Base-by-base conservation (phyloP, 2,113 vertebrate species). In the Lonchura striata region DNA sequence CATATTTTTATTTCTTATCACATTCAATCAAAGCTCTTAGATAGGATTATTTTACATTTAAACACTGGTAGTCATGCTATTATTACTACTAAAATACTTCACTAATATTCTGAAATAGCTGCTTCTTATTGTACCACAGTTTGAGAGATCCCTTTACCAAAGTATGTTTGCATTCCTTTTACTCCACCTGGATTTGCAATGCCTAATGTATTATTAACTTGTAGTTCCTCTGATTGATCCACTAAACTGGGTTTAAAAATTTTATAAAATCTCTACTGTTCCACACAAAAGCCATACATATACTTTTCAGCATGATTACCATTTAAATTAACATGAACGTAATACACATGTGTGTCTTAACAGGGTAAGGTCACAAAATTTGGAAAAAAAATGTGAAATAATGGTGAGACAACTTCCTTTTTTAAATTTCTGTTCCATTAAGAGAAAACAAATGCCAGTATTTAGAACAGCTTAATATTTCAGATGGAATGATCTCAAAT, bases 71-170 rank as follows among this genome's bases (percentile, higher is more conserved):
- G 46, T 93, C 50, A 22, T 76, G 30, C 30, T 77, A 78, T 90
- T 94, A 80, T 91, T 86, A 90, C 88, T 91, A 90, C 88, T 77
- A 95, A 96, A 97, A 88, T 70, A 86, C 12, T 75, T 30, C 52
- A 78, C n/a, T 85, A 86, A 91, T 77, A 80, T 80, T 91, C 41
- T 30, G 56, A 72, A 74, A 92, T 56, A 88, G 14, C 59, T 72
- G 65, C 18, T 88, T 96, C 82, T 78, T 70, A 81, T 3, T 83
- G 82, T n/a, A 64, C 61, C 89, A 85, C 21, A 82, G 52, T 85
- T 89, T 70, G 74, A 95, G 47, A 80, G 24, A 41, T 95, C 76
- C 76, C 61, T 87, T 92, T 37, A 65, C 33, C 17, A 41, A 46
- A 71, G 65, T 20, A 46, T 66, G 69, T 82, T 94, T 96, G 68